Percentiles rank a stretch among this genome's conserved stretches.
Evolutionary conservation across 2,888 invertebrate species (phyloP).

Genomic region (Megalurothrips usitatus): DNA sequence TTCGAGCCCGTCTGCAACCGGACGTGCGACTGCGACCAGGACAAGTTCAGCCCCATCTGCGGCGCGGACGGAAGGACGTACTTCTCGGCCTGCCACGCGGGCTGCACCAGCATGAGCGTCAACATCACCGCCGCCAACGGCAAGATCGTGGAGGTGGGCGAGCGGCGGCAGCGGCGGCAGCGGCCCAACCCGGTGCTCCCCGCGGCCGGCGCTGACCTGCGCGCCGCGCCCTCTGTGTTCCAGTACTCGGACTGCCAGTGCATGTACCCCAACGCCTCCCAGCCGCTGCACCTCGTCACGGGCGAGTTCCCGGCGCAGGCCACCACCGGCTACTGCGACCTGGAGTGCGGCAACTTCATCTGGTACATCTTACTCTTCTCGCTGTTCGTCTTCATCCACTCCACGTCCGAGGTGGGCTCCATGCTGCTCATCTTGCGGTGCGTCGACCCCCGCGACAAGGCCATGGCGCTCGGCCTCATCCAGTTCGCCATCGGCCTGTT

Average conservation of each 20-base stretch:
- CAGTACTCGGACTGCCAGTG: conserved; percentile 53
- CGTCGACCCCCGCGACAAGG: conserved; percentile 87
- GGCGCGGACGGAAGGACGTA: conserved; percentile 78
- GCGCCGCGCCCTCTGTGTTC: conserved; percentile 30
- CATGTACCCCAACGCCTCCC: conserved; percentile 43
- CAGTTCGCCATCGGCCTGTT: conserved; percentile 90
- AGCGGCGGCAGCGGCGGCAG: not conserved
- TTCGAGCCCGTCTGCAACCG: conserved; percentile 57
- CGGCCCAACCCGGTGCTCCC: not conserved
- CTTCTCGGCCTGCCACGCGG: conserved; percentile 85
- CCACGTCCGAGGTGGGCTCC: conserved; percentile 87
- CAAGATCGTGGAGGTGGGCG: conserved; percentile 50
- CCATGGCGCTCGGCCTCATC: conserved; percentile 90
- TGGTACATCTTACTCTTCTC: conserved; percentile 80
- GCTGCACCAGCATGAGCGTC: conserved; percentile 63
- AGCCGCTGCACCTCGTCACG: conserved; percentile 28
- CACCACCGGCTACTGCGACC: conserved; percentile 73
- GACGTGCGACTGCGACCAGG: conserved; percentile 69
- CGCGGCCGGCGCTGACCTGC: not conserved
- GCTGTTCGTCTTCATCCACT: conserved; percentile 83
- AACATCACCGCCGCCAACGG: conserved; percentile 56
- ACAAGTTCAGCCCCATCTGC: conserved; percentile 79
- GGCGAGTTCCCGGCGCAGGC: conserved; percentile 49
- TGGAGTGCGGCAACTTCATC: conserved; percentile 72
- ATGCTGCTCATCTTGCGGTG: conserved; percentile 86